phyloP scores from a whole-genome alignment of 1,140 invertebrate genomes.

The Papilio xuthus region DNA sequence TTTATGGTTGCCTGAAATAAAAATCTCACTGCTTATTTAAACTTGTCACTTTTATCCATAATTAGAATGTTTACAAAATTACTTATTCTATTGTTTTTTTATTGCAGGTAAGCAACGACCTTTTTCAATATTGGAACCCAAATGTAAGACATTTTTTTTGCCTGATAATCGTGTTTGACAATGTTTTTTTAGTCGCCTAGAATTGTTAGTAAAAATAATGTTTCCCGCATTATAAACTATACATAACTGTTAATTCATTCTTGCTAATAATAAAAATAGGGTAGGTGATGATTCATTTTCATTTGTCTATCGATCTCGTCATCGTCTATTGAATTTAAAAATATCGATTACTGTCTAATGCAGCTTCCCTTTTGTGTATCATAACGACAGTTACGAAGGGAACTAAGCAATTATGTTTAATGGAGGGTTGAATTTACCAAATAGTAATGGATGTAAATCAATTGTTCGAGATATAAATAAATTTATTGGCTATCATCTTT shows the following conservation, averaged over 20 bases:
- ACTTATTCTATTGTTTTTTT: neutral
- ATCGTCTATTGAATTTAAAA: constrained; percentile 40
- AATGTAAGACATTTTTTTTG: neutral
- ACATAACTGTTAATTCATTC: constrained; percentile 44
- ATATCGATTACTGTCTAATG: constrained; percentile 39
- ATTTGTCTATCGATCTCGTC: constrained; percentile 34
- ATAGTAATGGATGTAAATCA: neutral
- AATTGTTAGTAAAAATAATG: neutral
- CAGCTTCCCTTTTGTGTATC: constrained; percentile 14
- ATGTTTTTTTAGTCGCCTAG: neutral
- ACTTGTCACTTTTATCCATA: neutral
- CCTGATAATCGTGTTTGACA: neutral
- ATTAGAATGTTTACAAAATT: neutral
- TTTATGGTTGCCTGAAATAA: too few relatives aligned
- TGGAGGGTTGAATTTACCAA: constrained; percentile 13
- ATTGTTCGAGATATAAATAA: neutral
- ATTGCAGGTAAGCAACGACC: neutral
- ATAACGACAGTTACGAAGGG: neutral
- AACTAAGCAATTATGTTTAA: neutral
- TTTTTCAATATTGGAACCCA: neutral
- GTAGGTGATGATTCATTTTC: constrained; percentile 54
- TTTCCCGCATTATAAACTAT: neutral
- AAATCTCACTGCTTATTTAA: neutral
- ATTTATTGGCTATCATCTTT: neutral
- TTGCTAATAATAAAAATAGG: constrained; percentile 44